A percentile compares a stretch with the other conserved stretches of the same genome.
These are phyloP conservation scores for Macrotis lagotis DNA, from an alignment of 2,113 vertebrate genomes.

Conservation along the genomic window DNA sequence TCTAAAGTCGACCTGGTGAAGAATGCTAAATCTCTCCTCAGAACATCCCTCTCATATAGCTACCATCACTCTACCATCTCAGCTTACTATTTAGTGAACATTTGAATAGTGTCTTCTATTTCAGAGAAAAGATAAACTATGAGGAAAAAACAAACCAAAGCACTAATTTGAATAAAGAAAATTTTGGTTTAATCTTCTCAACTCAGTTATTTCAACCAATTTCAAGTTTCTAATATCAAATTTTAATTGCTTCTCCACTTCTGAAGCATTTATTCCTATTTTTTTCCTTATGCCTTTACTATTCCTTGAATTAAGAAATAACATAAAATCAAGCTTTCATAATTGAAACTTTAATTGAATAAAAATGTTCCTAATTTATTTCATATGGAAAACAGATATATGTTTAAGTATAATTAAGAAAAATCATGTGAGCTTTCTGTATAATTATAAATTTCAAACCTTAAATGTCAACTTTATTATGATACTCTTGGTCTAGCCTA, in stretches of 20 bases:
- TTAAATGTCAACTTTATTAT: neutral
- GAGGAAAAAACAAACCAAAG: constrained; percentile 36
- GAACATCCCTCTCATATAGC: neutral
- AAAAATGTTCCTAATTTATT: neutral
- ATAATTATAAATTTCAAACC: neutral
- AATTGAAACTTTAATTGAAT: neutral
- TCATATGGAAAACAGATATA: neutral
- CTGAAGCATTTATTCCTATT: neutral
- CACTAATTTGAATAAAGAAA: constrained; percentile 2
- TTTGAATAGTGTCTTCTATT: constrained; percentile 33
- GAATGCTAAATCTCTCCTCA: neutral
- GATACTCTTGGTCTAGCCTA: neutral
- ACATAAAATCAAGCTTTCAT: neutral
- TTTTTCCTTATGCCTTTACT: neutral
- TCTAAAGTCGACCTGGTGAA: constrained; percentile 37
- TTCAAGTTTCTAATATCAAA: neutral
- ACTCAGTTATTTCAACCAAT: neutral
- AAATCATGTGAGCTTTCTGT: neutral
- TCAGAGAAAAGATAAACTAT: neutral
- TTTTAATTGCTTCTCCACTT: neutral
- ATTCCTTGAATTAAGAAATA: neutral
- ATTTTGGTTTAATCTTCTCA: constrained; percentile 39
- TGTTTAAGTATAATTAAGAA: neutral
- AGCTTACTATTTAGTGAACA: constrained; percentile 44
- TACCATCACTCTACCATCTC: constrained; percentile 27